Conservation (phyloP, 2,113 vertebrate genomes). For the Corvus hawaiiensis region DNA sequence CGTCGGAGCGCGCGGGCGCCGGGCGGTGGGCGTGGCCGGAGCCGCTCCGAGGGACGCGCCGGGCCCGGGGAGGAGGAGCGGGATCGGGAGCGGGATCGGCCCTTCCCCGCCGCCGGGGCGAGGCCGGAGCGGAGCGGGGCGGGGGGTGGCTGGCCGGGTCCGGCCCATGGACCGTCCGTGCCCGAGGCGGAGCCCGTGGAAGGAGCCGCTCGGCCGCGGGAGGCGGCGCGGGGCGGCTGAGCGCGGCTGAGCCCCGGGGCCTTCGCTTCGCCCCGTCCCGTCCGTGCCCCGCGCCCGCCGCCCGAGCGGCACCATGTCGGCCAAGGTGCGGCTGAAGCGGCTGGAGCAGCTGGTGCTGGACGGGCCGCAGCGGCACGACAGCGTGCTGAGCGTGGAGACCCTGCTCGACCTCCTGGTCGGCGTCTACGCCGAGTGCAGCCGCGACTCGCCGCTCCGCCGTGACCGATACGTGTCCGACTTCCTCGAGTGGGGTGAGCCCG, state of each 20-base stretch:
- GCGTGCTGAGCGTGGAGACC: conserved; percentile 87
- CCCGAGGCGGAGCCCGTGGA: conserved; percentile 59
- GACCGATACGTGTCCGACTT: conserved; percentile 94
- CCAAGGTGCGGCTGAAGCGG: conserved; percentile 90
- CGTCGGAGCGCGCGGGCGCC: conserved; percentile 66
- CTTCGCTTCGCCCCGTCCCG: background rate
- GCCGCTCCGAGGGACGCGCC: background rate
- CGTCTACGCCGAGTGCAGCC: conserved; percentile 84
- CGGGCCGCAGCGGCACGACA: conserved; percentile 76
- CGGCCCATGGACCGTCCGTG: conserved; percentile 69
- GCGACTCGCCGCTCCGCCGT: conserved; percentile 80
- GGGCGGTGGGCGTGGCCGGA: conserved; percentile 53
- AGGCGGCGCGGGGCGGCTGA: conserved; percentile 53
- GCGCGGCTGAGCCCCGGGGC: conserved; percentile 11
- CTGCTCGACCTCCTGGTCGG: conserved; percentile 91
- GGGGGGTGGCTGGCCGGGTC: background rate
- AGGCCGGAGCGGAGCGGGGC: background rate
- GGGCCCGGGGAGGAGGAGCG: background rate
- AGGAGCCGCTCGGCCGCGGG: conserved; percentile 41
- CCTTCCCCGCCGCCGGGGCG: background rate
- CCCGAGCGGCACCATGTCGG: conserved; percentile 81
- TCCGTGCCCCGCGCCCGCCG: background rate
- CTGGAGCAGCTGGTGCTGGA: conserved; percentile 92
- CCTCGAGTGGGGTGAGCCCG: conserved; percentile 90
- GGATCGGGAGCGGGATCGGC: background rate